Conservation (phyloP, 2,797 vertebrate species). For the Mormyrops boulengeri region DNA sequence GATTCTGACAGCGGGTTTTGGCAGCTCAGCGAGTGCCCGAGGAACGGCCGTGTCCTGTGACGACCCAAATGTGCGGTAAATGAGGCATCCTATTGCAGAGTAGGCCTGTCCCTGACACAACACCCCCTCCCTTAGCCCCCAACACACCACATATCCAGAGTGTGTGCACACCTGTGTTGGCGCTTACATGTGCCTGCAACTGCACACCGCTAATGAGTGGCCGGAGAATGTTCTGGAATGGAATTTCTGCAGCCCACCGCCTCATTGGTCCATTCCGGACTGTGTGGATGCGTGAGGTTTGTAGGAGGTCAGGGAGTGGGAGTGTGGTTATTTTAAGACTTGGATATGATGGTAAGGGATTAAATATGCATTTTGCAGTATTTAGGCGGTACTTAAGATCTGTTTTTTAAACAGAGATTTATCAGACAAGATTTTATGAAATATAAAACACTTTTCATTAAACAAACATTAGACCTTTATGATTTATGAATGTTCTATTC, state of each 20-base stretch:
- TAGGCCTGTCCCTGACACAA: not conserved
- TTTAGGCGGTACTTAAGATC: not conserved
- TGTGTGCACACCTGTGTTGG: not conserved
- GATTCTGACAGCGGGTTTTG: not conserved
- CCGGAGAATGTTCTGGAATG: not conserved
- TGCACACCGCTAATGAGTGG: not conserved
- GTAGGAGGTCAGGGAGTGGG: not conserved
- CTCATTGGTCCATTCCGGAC: not conserved
- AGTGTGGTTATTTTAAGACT: not conserved
- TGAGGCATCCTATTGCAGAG: not conserved
- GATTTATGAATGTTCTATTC: not conserved
- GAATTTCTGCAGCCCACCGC: not conserved
- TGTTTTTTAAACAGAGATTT: not conserved
- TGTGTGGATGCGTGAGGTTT: not conserved
- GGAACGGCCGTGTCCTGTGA: not conserved
- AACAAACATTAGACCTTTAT: not conserved
- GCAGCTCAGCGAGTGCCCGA: not conserved
- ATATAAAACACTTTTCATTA: not conserved
- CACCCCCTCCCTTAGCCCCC: not conserved
- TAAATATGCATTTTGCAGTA: conserved; percentile 1
- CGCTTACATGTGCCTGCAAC: not conserved
- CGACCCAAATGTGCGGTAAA: not conserved
- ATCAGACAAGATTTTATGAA: not conserved
- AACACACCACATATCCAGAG: not conserved
- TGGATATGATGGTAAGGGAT: not conserved